Evolutionary conservation across 2,888 invertebrate genomes (phyloP), one percentile per base, ranked within the genome.

Genomic region (Epiblema foenella): DNA sequence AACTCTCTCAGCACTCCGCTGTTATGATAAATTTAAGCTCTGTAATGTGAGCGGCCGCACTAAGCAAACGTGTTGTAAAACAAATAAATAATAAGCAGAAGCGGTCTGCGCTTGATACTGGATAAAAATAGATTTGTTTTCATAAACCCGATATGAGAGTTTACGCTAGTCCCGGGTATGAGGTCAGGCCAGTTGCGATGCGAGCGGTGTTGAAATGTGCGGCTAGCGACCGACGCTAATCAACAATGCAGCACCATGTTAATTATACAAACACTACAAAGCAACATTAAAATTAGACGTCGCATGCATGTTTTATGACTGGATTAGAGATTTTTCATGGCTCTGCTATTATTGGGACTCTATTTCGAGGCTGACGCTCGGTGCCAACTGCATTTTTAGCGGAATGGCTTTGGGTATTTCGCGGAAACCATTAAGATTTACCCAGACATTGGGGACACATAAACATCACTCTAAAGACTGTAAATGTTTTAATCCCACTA

Each of bases 101-200:
- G 85, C 84, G 83, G 85, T 87, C 85, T 85, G 86, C 74, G 83
- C 83, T 85, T 83, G 77, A 81, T 86, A 86, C 82, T 79, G 78
- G 83, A 88, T 91, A 87, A 89, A 91, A 91, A 91, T 92, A 93
- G 87, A 76, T 82, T 81, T 90, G 90, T 91, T 90, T 91, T 90
- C 89, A 89, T 91, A 89, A 88, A 85, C 82, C 84, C 88, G 87
- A 91, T 90, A 89, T 88, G 88, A 87, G 87, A 90, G 88, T 90
- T 89, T 89, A 91, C 89, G 85, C 88, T 87, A 87, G 88, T 87
- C 85, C 80, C 84, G 83, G 83, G 88, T 92, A 92, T 90, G 91
- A 88, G 93, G 93, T 92, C 91, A 89, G 86, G 86, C 85, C 85
- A 88, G 86, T 89, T 88, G 87, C 87, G 84, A 85, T 76, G 80